These are phyloP conservation scores for Lumbricus terrestris DNA, from an alignment of 2,888 invertebrate species.

Conservation along the genomic window DNA sequence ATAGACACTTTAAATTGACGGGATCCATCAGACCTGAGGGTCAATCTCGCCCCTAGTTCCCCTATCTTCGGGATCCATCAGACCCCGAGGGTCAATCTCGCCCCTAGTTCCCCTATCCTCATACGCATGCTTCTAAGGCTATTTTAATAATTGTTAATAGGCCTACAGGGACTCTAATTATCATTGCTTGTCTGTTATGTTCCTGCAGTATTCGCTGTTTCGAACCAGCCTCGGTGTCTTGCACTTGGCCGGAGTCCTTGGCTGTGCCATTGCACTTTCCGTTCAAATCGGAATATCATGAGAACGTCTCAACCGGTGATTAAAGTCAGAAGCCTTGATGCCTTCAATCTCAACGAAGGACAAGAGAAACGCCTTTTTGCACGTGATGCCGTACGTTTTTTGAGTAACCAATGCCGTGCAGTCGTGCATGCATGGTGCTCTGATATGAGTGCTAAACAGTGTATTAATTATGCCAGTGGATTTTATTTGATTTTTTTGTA, in stretches of 20 bases:
- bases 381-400: neutral
- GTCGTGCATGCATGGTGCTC: too few relatives aligned
- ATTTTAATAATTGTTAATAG: neutral
- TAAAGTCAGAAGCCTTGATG: too few relatives aligned
- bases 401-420: neutral
- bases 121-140: too few relatives aligned
- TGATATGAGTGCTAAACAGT: neutral
- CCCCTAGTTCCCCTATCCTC: too few relatives aligned
- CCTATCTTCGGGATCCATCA: too few relatives aligned
- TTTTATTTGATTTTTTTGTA: too few relatives aligned
- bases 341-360: neutral
- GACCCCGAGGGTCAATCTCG: too few relatives aligned
- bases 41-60: too few relatives aligned
- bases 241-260: neutral
- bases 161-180: too few relatives aligned
- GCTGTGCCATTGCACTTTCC: neutral
- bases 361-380: neutral
- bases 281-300: slow-evolving; percentile 9
- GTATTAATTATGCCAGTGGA: neutral
- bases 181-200: neutral
- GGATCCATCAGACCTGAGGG: too few relatives aligned
- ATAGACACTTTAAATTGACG: too few relatives aligned
- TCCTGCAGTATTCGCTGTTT: neutral
- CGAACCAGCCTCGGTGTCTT: neutral
- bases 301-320: neutral